Conservation (phyloP, 2,888 invertebrate genomes). For the Bedellia somnulentella region DNA sequence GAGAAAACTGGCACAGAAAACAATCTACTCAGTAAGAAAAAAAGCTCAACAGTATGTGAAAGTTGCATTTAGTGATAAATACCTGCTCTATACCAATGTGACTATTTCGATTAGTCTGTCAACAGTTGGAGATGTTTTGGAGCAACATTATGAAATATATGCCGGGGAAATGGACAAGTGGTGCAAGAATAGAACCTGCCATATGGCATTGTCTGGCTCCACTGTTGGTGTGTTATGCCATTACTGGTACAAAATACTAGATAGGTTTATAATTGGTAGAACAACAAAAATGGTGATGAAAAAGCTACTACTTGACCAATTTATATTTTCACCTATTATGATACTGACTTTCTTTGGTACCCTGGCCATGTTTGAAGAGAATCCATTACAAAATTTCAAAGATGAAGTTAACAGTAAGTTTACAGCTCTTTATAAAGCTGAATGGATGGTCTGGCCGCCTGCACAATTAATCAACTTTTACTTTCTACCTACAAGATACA, state of each 20-base stretch:
- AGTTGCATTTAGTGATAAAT: slow-evolving; percentile 67
- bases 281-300: slow-evolving; percentile 68
- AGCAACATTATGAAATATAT: slow-evolving; percentile 80
- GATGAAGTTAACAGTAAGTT: slow-evolving; percentile 76
- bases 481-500: slow-evolving; percentile 78
- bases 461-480: slow-evolving; percentile 93
- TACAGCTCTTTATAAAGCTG: slow-evolving; percentile 77
- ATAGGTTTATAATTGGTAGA: slow-evolving; percentile 73
- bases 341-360: slow-evolving; percentile 82
- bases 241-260: slow-evolving; percentile 85
- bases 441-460: slow-evolving; percentile 94
- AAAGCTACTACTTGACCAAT: slow-evolving; percentile 83
- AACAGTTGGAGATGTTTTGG: slow-evolving; percentile 76
- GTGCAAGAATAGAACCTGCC: slow-evolving; percentile 66
- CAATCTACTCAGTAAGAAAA: slow-evolving; percentile 17
- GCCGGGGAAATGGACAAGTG: slow-evolving; percentile 62
- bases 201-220: slow-evolving; percentile 81
- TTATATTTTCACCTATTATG: slow-evolving; percentile 83
- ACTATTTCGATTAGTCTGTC: slow-evolving; percentile 78
- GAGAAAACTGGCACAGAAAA: slow-evolving; percentile 27
- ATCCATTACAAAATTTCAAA: slow-evolving; percentile 64
- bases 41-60: slow-evolving; percentile 22
- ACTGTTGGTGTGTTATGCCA: slow-evolving; percentile 83
- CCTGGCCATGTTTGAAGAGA: slow-evolving; percentile 72
- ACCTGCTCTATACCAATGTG: slow-evolving; percentile 79